phyloP scores from a whole-genome alignment of 2,888 invertebrate genomes.

The Cyclophora punctaria region DNA sequence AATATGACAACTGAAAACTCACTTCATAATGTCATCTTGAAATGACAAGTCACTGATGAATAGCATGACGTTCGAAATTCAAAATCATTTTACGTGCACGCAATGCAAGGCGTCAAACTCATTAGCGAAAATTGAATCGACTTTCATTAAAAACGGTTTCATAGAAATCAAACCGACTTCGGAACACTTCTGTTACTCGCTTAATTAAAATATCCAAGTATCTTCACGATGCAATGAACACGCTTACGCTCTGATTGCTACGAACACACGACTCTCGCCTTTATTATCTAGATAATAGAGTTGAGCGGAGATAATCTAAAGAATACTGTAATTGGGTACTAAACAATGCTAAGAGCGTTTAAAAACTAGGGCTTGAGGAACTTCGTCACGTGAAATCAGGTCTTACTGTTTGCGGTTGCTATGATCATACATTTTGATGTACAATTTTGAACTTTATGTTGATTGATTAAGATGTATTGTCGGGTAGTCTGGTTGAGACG shows the following conservation, averaged over 20 bases:
- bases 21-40: too few species aligned
- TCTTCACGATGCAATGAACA: conserved; percentile 38
- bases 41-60: too few species aligned
- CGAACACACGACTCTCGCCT: conserved; percentile 16
- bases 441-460: conserved; percentile 20
- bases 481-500: too few species aligned
- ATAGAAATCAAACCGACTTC: not conserved
- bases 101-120: too few species aligned
- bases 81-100: too few species aligned
- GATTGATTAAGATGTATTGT: conserved; percentile 2
- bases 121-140: too few species aligned
- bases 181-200: conserved; percentile 17
- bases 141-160: too few species aligned
- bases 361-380: conserved; percentile 39
- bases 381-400: conserved; percentile 32
- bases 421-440: conserved; percentile 15
- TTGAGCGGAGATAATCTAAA: conserved; percentile 16
- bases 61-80: too few species aligned
- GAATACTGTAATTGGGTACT: conserved; percentile 31
- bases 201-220: conserved; percentile 28
- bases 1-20: too few species aligned
- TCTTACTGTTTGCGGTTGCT: conserved; percentile 31
- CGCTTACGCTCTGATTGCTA: conserved; percentile 39
- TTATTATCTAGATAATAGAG: conserved; percentile 15
- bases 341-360: conserved; percentile 36